Conservation (phyloP, 1,140 invertebrate species). For the Carposina sasakii region DNA sequence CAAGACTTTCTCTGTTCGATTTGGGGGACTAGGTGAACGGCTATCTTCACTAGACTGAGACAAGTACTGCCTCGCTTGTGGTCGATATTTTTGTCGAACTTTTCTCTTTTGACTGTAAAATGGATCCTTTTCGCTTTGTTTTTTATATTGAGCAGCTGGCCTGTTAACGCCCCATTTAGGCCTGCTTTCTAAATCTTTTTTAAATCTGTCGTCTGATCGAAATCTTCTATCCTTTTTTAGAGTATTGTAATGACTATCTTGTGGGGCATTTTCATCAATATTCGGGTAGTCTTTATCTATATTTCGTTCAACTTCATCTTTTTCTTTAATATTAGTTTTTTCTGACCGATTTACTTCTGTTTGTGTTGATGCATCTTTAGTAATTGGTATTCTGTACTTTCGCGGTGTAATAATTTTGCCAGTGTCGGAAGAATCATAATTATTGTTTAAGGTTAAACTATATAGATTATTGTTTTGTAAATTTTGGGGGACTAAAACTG, state of each 20-base stretch:
- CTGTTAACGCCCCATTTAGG: slow-evolving; percentile 81
- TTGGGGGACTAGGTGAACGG: slow-evolving; percentile 68
- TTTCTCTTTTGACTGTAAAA: slow-evolving; percentile 79
- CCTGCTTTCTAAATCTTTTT: slow-evolving; percentile 73
- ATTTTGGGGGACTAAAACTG: slow-evolving; percentile 72
- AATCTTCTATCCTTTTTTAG: slow-evolving; percentile 70
- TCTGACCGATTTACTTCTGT: slow-evolving; percentile 71
- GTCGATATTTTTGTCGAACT: slow-evolving; percentile 72
- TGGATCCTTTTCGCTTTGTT: slow-evolving; percentile 84
- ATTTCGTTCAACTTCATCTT: slow-evolving; percentile 42
- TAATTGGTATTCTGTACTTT: slow-evolving; percentile 72
- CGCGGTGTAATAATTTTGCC: slow-evolving; percentile 76
- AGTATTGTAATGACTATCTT: slow-evolving; percentile 52
- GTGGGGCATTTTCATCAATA: slow-evolving; percentile 67
- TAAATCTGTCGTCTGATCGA: slow-evolving; percentile 67
- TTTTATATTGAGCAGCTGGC: slow-evolving; percentile 81
- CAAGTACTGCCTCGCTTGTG: slow-evolving; percentile 66
- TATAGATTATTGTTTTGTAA: slow-evolving; percentile 55
- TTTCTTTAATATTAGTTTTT: slow-evolving; percentile 38
- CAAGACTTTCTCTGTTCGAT: slow-evolving; percentile 42
- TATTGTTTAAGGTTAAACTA: slow-evolving; percentile 52
- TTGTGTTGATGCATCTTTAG: slow-evolving; percentile 79
- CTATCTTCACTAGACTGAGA: slow-evolving; percentile 76
- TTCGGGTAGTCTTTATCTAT: slow-evolving; percentile 56
- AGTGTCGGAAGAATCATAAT: slow-evolving; percentile 38